These are phyloP conservation scores for Coptodon rendalli DNA, from an alignment of 2,113 vertebrate species.

Conservation along the genomic window DNA sequence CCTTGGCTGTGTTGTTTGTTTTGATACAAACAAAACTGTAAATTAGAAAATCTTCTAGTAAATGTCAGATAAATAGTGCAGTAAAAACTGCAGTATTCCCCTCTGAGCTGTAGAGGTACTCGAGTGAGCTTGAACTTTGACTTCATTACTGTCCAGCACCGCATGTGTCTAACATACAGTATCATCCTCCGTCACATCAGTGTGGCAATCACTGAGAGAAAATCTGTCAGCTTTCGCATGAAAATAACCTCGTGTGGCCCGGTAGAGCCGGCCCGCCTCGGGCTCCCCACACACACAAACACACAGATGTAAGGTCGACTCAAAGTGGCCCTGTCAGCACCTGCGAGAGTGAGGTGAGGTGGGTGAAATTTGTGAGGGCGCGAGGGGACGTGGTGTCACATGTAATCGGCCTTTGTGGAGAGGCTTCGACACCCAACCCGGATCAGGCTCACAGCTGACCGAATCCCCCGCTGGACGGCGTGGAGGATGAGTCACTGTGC, in stretches of 20 bases:
- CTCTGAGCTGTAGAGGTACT: neutral
- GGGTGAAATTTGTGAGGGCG: neutral
- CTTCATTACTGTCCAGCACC: neutral
- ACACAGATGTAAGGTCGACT: slow-evolving; percentile 11
- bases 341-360: neutral
- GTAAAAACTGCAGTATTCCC: neutral
- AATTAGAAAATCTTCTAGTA: neutral
- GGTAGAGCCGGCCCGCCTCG: neutral
- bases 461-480: neutral
- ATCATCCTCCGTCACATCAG: neutral
- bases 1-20: neutral
- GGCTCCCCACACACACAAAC: neutral
- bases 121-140: neutral
- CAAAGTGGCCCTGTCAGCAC: slow-evolving; percentile 7
- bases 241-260: neutral
- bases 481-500: neutral
- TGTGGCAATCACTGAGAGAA: neutral
- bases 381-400: slow-evolving; percentile 20
- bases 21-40: neutral
- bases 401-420: slow-evolving; percentile 12
- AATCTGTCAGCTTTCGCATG: neutral
- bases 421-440: neutral
- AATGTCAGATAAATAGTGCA: neutral
- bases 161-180: neutral
- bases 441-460: slow-evolving; percentile 1